A percentile compares a stretch with the other conserved stretches of the same genome.
phyloP scores from a whole-genome alignment of 2,113 vertebrate species.

The Aegithalos caudatus region DNA sequence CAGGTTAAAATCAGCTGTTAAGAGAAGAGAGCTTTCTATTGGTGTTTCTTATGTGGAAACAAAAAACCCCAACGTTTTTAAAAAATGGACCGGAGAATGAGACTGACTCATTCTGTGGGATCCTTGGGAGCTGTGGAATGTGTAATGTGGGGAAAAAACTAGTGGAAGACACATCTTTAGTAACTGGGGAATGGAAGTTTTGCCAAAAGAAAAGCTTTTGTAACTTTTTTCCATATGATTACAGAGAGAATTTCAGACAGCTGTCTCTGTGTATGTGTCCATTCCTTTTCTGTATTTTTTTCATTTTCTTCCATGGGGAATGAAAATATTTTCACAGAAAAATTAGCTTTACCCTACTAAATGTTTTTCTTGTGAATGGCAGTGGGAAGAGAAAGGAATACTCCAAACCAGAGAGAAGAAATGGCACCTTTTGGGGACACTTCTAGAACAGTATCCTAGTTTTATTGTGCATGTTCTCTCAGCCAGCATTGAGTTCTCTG shows the following conservation, averaged over 20 bases:
- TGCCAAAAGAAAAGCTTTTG: background rate
- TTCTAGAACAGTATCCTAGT: background rate
- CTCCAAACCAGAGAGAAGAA: background rate
- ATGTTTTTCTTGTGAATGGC: background rate
- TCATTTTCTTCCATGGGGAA: background rate
- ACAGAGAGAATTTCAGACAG: background rate
- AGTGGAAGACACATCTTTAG: background rate
- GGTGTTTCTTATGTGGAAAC: background rate
- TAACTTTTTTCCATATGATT: background rate
- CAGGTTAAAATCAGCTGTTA: background rate
- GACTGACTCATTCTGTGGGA: slow-evolving; percentile 1
- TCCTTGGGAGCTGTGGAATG: background rate
- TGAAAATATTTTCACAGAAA: background rate
- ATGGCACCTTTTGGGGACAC: background rate
- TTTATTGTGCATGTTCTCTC: background rate
- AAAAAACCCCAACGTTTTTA: background rate
- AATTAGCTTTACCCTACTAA: background rate
- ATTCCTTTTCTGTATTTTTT: background rate
- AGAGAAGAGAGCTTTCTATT: background rate
- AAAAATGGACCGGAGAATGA: background rate
- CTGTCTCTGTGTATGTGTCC: background rate
- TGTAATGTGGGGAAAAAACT: background rate
- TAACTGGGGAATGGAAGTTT: background rate
- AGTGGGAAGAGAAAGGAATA: background rate
- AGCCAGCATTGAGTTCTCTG: background rate